A percentile compares a stretch with the other conserved stretches of the same genome.
Evolutionary conservation across 2,888 invertebrate genomes (phyloP).

Genomic region (Melieria omissa): DNA sequence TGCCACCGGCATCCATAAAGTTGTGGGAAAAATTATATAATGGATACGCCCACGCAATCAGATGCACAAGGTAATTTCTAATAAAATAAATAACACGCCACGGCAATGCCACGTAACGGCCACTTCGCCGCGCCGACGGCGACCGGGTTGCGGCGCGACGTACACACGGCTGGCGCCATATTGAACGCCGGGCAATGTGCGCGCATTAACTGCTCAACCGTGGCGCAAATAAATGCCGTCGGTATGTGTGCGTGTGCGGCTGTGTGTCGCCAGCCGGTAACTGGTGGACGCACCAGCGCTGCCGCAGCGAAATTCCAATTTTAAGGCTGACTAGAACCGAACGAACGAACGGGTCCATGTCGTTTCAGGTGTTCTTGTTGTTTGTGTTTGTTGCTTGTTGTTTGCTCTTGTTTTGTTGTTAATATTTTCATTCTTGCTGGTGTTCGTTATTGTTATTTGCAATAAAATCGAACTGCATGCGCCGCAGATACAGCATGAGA

Average conservation of each 20-base stretch:
- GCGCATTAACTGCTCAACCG: constrained; percentile 39
- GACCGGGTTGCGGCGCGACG: background rate
- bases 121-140: background rate
- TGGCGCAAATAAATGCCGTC: constrained; percentile 39
- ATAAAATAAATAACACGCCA: constrained; percentile 35
- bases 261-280: background rate
- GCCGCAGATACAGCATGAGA: constrained; percentile 1
- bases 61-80: constrained; percentile 31
- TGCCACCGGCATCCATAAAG: constrained; percentile 4
- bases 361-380: background rate
- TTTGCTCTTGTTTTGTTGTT: background rate
- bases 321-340: constrained; percentile 56
- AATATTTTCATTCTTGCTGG: background rate
- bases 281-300: background rate
- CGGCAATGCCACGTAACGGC: constrained; percentile 12
- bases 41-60: constrained; percentile 26
- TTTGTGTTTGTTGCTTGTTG: constrained; percentile 3
- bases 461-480: constrained; percentile 38
- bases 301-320: constrained; percentile 50
- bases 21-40: constrained; percentile 18
- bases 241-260: constrained; percentile 14
- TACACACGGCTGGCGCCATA: constrained; percentile 6
- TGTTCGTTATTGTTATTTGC: constrained; percentile 25
- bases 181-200: constrained; percentile 24
- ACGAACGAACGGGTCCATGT: constrained; percentile 35